A percentile compares a stretch with the other conserved stretches of the same genome.
Conservation (phyloP, 2,797 vertebrate genomes). For the Aulostomus chinensis region DNA sequence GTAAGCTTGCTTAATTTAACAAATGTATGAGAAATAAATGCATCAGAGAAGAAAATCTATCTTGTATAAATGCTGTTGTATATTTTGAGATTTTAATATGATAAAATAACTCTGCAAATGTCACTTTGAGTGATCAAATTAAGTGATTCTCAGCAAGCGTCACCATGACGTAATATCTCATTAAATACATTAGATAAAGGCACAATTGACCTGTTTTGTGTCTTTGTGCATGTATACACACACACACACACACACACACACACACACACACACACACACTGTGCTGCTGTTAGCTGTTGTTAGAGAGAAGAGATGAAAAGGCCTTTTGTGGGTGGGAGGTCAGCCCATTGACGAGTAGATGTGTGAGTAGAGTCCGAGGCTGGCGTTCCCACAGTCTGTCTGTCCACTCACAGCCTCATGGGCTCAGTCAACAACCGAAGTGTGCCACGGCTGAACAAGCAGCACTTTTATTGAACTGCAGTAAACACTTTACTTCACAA, state of each 20-base stretch:
- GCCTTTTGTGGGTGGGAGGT: constrained; percentile 74
- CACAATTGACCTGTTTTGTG: constrained; percentile 15
- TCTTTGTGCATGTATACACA: constrained; percentile 5
- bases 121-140: no score
- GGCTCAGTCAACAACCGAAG: constrained; percentile 83
- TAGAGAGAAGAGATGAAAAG: constrained; percentile 69
- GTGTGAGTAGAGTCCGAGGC: constrained; percentile 83
- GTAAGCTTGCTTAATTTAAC: no score
- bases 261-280: constrained; percentile 25
- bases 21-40: no score
- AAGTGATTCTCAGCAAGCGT: no score
- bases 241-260: constrained; percentile 14
- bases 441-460: constrained; percentile 82
- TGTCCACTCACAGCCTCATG: constrained; percentile 80
- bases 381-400: constrained; percentile 89
- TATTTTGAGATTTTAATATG: no score
- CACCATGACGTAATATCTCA: constrained; percentile 24
- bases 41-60: no score
- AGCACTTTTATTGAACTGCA: constrained; percentile 61
- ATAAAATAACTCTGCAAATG: no score
- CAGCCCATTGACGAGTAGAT: constrained; percentile 70
- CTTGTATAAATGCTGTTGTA: no score
- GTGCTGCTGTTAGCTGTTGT: constrained; percentile 51
- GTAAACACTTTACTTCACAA: no score
- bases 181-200: constrained; percentile 34